phyloP scores from a whole-genome alignment of 1,140 invertebrate genomes.

The Campoletis sonorensis region DNA sequence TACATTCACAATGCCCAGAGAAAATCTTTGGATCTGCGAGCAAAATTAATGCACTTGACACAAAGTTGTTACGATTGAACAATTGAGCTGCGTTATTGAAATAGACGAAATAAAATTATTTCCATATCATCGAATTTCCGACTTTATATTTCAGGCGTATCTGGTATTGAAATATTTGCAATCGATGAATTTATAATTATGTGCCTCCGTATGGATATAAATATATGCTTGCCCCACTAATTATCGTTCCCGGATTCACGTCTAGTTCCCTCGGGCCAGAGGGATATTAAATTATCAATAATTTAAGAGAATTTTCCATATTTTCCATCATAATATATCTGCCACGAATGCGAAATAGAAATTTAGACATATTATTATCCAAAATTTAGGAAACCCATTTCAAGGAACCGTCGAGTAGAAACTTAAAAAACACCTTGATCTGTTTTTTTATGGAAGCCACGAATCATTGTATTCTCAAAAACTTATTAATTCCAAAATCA shows the following conservation, averaged over 20 bases:
- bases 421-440: too few relatives aligned
- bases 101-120: background rate
- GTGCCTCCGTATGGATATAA: background rate
- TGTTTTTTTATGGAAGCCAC: too few relatives aligned
- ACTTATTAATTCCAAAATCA: too few relatives aligned
- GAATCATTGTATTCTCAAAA: too few relatives aligned
- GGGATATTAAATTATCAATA: background rate
- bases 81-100: background rate
- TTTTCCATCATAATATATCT: background rate
- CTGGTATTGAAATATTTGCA: background rate
- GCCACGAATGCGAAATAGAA: background rate
- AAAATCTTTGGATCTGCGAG: background rate
- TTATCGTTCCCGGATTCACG: background rate
- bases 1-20: background rate
- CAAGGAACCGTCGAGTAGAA: too few relatives aligned
- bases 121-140: background rate
- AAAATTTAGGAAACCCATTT: too few relatives aligned
- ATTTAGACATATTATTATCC: too few relatives aligned
- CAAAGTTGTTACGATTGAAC: background rate
- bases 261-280: background rate
- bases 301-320: background rate
- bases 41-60: background rate
- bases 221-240: background rate
- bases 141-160: background rate
- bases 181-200: conserved; percentile 7